Evolutionary conservation across 2,888 invertebrate genomes (phyloP).

Genomic region (Drosophila suboccidentalis): DNA sequence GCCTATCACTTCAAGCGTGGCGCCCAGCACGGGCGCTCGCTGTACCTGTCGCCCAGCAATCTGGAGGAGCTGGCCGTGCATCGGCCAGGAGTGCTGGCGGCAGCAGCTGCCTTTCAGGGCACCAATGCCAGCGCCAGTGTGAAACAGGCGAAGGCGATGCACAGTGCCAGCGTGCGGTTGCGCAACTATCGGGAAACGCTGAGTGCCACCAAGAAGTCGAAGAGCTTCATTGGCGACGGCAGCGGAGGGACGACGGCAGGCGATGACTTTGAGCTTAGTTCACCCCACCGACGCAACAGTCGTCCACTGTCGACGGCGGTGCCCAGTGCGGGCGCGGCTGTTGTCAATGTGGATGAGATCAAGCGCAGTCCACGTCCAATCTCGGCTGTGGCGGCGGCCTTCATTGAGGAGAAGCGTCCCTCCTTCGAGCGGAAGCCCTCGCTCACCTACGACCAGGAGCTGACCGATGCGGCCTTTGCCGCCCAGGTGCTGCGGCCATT

Average conservation of each 20-base stretch:
- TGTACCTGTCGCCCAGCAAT: conserved; percentile 85
- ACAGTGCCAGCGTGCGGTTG: conserved; percentile 85
- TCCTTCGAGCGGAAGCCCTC: conserved; percentile 85
- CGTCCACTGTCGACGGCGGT: conserved; percentile 83
- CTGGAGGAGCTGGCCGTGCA: conserved; percentile 85
- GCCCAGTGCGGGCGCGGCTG: conserved; percentile 48
- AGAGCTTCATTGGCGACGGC: conserved; percentile 85
- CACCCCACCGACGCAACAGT: conserved; percentile 85
- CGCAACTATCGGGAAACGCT: conserved; percentile 85
- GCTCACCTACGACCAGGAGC: conserved; percentile 84
- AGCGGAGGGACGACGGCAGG: conserved; percentile 64
- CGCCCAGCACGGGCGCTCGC: conserved; percentile 84
- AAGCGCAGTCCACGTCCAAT: conserved; percentile 85
- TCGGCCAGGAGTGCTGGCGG: conserved; percentile 83
- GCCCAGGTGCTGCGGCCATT: conserved; percentile 85
- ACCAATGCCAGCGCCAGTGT: conserved; percentile 84
- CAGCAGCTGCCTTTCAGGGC: conserved; percentile 84
- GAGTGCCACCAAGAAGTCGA: conserved; percentile 85
- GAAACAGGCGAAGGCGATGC: conserved; percentile 84
- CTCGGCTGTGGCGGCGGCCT: conserved; percentile 82
- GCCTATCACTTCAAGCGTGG: conserved; percentile 85
- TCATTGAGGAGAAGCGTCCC: conserved; percentile 85
- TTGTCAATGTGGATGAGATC: conserved; percentile 83
- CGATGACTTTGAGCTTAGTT: conserved; percentile 85
- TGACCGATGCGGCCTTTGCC: conserved; percentile 85